These are phyloP conservation scores for Ceriagrion tenellum DNA, from an alignment of 2,888 invertebrate species.

Conservation along the genomic window DNA sequence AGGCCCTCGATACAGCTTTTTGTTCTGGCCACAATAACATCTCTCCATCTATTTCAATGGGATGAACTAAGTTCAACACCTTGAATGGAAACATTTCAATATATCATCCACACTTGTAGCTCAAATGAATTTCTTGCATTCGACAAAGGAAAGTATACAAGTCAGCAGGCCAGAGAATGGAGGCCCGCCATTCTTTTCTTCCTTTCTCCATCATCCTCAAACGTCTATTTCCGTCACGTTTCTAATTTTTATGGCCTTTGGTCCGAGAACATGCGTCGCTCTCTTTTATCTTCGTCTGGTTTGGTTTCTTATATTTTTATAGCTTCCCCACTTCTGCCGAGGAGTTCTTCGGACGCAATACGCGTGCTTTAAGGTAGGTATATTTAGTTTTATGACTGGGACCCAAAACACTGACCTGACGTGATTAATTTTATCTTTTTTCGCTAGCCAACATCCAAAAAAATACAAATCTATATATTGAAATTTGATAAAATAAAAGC, in stretches of 20 bases:
- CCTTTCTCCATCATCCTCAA: background rate
- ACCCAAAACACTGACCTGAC: background rate
- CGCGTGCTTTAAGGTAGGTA: background rate
- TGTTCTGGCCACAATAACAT: too few species aligned
- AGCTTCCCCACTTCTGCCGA: background rate
- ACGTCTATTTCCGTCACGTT: background rate
- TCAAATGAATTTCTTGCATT: too few species aligned
- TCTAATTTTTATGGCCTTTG: background rate
- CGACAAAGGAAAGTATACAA: too few species aligned
- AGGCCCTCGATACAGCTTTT: too few species aligned
- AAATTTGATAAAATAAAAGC: too few species aligned
- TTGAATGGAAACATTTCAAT: too few species aligned
- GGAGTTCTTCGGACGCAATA: background rate
- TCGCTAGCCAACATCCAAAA: too few species aligned
- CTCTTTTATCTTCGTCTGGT: background rate
- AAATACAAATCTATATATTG: too few species aligned
- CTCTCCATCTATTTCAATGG: too few species aligned
- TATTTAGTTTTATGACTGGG: conserved; percentile 2
- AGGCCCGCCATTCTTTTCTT: background rate
- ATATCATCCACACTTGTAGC: too few species aligned
- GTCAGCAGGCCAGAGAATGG: background rate
- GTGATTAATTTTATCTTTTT: background rate
- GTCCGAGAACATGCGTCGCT: background rate
- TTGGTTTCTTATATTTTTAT: background rate
- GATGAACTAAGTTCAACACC: too few species aligned